Evolutionary conservation across 2,113 vertebrate genomes (phyloP).

Genomic region (Albula glossodonta): DNA sequence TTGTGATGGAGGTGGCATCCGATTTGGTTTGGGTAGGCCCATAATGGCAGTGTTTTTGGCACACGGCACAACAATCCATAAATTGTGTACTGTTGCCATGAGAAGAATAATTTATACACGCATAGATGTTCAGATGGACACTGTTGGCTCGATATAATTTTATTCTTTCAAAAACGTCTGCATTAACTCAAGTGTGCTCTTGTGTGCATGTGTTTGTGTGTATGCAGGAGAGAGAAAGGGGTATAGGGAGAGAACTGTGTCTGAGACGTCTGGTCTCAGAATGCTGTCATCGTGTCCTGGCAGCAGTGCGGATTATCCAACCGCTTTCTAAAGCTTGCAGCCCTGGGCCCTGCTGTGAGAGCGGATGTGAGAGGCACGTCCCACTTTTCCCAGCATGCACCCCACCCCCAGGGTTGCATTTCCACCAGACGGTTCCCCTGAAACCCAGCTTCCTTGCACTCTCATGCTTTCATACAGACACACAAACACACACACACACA

Average conservation of each 20-base stretch:
- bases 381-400: constrained; percentile 11
- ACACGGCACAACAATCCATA: constrained; percentile 58
- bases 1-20: constrained; percentile 25
- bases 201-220: background rate
- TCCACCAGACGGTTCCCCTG: constrained; percentile 4
- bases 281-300: background rate
- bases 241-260: background rate
- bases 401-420: background rate
- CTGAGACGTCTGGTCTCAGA: background rate
- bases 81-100: constrained; percentile 73
- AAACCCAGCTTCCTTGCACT: background rate
- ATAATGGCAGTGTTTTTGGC: constrained; percentile 57
- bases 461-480: background rate
- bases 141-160: constrained; percentile 28
- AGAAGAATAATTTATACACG: constrained; percentile 66
- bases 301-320: background rate
- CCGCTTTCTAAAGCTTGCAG: constrained; percentile 1
- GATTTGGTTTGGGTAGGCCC: constrained; percentile 56
- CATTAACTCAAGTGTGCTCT: background rate
- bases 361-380: constrained; percentile 22
- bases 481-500: background rate
- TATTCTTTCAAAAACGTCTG: background rate
- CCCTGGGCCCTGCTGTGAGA: constrained; percentile 16
- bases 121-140: constrained; percentile 54
- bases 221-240: background rate